Conservation (phyloP, 1,140 invertebrate genomes). For the Pararge aegeria region DNA sequence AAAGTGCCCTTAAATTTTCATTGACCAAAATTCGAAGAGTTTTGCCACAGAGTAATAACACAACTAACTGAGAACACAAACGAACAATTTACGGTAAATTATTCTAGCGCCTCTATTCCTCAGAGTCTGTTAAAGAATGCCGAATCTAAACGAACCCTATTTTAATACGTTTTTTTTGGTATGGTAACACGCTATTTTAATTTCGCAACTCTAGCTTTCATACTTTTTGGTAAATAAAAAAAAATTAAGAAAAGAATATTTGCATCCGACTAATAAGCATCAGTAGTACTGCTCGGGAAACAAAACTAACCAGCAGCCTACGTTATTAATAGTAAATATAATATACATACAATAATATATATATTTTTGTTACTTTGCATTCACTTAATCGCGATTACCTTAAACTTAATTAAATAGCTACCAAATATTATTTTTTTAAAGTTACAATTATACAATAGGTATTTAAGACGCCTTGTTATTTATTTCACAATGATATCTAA, state of each 20-base stretch:
- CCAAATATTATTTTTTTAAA: slow-evolving; percentile 71
- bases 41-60: neutral
- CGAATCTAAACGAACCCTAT: no score
- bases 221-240: slow-evolving; percentile 18
- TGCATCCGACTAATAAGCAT: slow-evolving; percentile 41
- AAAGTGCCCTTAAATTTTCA: slow-evolving; percentile 23
- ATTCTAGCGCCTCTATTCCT: neutral
- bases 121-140: no score
- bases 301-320: slow-evolving; percentile 51
- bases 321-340: slow-evolving; percentile 16
- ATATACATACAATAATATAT: slow-evolving; percentile 33
- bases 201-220: neutral
- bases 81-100: neutral
- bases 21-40: slow-evolving; percentile 14
- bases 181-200: no score
- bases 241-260: slow-evolving; percentile 17
- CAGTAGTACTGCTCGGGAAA: slow-evolving; percentile 40
- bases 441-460: slow-evolving; percentile 71
- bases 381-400: slow-evolving; percentile 58
- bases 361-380: slow-evolving; percentile 52
- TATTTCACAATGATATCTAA: slow-evolving; percentile 59
- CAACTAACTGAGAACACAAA: neutral
- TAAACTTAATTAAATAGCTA: slow-evolving; percentile 75
- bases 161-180: no score
- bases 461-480: slow-evolving; percentile 62